A percentile compares a stretch with the other conserved stretches of the same genome.
Evolutionary conservation across 2,113 vertebrate species (phyloP).

Genomic region (Ploceus nigricollis): DNA sequence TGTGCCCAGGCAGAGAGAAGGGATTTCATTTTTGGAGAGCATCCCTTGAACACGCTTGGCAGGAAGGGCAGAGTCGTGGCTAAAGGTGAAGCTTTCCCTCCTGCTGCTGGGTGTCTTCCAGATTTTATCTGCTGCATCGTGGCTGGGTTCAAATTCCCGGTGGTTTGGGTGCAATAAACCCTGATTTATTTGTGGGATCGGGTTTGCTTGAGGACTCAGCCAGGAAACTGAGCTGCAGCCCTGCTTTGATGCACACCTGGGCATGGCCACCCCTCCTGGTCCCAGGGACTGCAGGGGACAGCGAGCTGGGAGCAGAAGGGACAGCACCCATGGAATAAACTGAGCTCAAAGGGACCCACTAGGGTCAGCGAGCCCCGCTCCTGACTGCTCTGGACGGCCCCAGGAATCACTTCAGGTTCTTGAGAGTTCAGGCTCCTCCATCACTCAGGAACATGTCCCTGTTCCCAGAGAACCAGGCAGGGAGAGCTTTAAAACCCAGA

Average conservation of each 20-base stretch:
- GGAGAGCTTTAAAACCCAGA: not conserved
- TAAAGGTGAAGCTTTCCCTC: not conserved
- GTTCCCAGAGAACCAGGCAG: not conserved
- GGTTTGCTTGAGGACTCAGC: rapidly evolving
- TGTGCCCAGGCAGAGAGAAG: not conserved
- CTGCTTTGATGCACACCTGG: not conserved
- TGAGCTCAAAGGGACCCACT: rapidly evolving
- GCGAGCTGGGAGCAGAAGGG: not conserved
- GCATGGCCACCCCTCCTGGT: not conserved
- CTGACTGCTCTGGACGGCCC: not conserved
- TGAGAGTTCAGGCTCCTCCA: too few relatives aligned
- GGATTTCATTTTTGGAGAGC: not conserved
- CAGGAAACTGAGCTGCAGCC: not conserved
- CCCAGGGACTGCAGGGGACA: not conserved
- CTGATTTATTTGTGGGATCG: rapidly evolving
- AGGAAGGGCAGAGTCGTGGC: not conserved
- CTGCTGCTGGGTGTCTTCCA: not conserved
- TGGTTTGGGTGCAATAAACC: not conserved
- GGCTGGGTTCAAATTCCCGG: not conserved
- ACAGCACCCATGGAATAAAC: not conserved
- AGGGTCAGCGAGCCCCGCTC: not conserved
- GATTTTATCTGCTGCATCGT: not conserved
- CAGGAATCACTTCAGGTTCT: rapidly evolving
- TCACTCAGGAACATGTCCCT: too few relatives aligned
- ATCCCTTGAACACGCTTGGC: rapidly evolving